These are phyloP conservation scores for Zootoca vivipara DNA, from an alignment of 2,113 vertebrate species.

Conservation along the genomic window DNA sequence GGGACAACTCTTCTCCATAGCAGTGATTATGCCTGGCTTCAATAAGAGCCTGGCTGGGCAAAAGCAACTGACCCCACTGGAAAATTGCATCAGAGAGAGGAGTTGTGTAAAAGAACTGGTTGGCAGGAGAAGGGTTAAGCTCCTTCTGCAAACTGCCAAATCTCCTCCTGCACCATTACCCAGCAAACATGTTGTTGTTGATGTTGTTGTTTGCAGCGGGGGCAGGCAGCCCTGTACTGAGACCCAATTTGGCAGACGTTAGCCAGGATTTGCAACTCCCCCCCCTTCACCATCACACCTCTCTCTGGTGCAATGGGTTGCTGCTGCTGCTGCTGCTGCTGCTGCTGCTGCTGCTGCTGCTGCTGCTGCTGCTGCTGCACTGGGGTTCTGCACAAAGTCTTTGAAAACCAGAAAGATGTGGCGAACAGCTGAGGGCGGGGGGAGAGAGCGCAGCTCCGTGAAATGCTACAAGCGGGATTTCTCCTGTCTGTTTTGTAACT, in stretches of 20 bases:
- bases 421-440: not conserved
- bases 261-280: not conserved
- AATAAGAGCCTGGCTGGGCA: no score
- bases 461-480: not conserved
- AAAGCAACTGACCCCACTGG: no score
- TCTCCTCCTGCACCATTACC: not conserved
- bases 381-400: not conserved
- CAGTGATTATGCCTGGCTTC: no score
- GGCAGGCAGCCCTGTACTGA: no score
- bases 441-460: not conserved
- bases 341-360: not conserved
- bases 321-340: not conserved
- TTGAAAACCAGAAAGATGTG: conserved; percentile 22
- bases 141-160: not conserved
- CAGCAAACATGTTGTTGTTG: no score
- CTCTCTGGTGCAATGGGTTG: not conserved
- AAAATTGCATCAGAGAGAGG: no score
- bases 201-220: not conserved
- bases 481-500: not conserved
- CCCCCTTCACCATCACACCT: not conserved
- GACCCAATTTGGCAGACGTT: not conserved
- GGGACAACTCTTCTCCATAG: no score
- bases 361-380: not conserved
- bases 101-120: not conserved
- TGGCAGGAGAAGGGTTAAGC: not conserved